phyloP scores from a whole-genome alignment of 2,888 invertebrate genomes.

The Anagyrus pseudococci region DNA sequence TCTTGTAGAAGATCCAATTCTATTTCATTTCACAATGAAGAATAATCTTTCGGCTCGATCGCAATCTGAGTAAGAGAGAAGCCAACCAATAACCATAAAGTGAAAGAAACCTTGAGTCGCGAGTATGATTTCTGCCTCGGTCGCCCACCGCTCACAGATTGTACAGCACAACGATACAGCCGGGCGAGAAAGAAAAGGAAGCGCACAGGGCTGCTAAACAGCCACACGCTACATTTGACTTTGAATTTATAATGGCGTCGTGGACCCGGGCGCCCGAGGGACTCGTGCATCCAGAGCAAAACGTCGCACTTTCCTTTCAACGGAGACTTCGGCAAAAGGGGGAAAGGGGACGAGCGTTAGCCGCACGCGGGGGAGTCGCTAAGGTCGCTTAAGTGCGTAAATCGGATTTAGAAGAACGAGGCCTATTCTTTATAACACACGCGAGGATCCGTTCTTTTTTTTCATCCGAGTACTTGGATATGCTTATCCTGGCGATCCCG shows the following conservation, averaged over 20 bases:
- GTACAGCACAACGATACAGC: constrained; percentile 58
- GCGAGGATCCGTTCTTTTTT: too few relatives aligned
- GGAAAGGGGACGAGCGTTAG: constrained; percentile 27
- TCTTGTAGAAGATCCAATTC: too few relatives aligned
- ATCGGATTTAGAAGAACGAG: constrained; percentile 34
- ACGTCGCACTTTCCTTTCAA: constrained; percentile 12
- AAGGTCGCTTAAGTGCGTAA: constrained; percentile 35
- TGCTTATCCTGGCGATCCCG: constrained; percentile 19
- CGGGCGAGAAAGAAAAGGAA: constrained; percentile 48
- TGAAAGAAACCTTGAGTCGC: constrained; percentile 15
- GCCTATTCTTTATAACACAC: constrained; percentile 16
- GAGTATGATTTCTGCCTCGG: constrained; percentile 22
- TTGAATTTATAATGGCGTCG: constrained; percentile 58
- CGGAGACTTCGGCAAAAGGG: constrained; percentile 3
- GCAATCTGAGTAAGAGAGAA: constrained; percentile 3
- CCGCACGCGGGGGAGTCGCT: constrained; percentile 16
- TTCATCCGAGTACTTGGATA: constrained; percentile 12
- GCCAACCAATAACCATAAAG: constrained; percentile 31
- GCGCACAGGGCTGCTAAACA: constrained; percentile 43
- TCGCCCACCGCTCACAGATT: constrained; percentile 37
- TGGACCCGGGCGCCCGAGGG: constrained; percentile 13
- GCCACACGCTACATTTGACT: constrained; percentile 59
- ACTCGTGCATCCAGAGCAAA: constrained; percentile 22
- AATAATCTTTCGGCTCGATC: too few relatives aligned
- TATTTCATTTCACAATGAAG: too few relatives aligned